Conservation (phyloP, 2,797 vertebrate genomes). For the Chaenodraco wilsoni region DNA sequence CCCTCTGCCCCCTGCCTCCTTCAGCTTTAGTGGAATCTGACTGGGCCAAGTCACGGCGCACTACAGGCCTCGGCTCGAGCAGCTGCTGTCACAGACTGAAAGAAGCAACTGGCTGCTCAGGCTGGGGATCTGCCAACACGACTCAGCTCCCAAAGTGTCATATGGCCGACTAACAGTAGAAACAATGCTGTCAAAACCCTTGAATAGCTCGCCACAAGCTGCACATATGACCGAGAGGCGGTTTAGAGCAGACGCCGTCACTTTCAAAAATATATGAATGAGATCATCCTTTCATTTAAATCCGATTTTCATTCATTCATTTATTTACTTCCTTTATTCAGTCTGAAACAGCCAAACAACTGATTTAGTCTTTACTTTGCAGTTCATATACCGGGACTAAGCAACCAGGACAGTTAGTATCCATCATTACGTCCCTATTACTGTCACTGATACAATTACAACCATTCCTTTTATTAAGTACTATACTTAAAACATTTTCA, state of each 20-base stretch:
- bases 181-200: constrained; percentile 66
- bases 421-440: neutral
- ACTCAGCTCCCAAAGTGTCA: constrained; percentile 71
- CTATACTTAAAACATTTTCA: neutral
- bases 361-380: neutral
- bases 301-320: neutral
- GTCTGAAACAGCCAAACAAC: neutral
- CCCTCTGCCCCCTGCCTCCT: constrained; percentile 55
- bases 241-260: constrained; percentile 28
- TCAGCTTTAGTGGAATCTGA: constrained; percentile 83
- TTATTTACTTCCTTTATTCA: neutral
- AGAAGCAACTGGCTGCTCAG: constrained; percentile 90
- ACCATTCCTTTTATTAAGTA: neutral
- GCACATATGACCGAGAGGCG: constrained; percentile 12
- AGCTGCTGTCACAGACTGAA: constrained; percentile 95
- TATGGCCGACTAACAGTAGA: constrained; percentile 35
- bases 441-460: neutral
- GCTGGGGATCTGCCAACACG: constrained; percentile 59
- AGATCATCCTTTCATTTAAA: neutral
- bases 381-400: neutral
- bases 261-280: neutral
- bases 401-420: neutral
- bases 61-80: constrained; percentile 77
- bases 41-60: constrained; percentile 83
- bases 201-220: constrained; percentile 48